A percentile compares a stretch with the other conserved stretches of the same genome.
phyloP scores from a whole-genome alignment of 2,888 invertebrate genomes.

The Homarus gammarus region DNA sequence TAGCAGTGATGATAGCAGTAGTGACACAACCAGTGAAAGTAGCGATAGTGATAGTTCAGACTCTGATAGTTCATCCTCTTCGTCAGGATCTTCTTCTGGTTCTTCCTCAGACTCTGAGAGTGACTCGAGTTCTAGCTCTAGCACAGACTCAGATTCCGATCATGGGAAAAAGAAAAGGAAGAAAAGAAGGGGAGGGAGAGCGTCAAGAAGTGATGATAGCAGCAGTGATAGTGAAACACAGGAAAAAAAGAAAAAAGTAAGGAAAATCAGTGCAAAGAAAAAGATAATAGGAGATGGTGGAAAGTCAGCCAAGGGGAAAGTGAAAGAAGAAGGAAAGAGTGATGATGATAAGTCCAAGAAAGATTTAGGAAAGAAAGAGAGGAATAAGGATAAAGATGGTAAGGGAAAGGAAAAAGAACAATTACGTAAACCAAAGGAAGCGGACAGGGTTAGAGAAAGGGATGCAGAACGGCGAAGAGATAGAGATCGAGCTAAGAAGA shows the following conservation, averaged over 20 bases:
- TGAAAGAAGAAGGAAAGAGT: constrained; percentile 30
- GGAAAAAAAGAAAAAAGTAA: constrained; percentile 39
- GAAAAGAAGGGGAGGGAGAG: constrained; percentile 44
- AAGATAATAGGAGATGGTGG: background rate
- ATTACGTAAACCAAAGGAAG: constrained; percentile 19
- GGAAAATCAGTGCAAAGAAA: constrained; percentile 17
- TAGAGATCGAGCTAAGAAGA: constrained; percentile 36
- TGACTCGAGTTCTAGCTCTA: constrained; percentile 54
- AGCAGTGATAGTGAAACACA: constrained; percentile 61
- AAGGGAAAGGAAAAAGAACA: constrained; percentile 40
- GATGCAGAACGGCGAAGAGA: constrained; percentile 20
- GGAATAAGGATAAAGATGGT: constrained; percentile 33
- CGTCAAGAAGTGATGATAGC: constrained; percentile 39
- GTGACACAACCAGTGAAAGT: constrained; percentile 42
- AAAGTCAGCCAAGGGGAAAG: constrained; percentile 9
- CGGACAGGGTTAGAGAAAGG: constrained; percentile 41
- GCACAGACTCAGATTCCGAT: constrained; percentile 55
- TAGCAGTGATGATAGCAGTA: constrained; percentile 57
- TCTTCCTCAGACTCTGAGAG: constrained; percentile 62
- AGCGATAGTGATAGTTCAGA: constrained; percentile 64
- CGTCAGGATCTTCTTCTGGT: constrained; percentile 63
- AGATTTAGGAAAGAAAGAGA: constrained; percentile 21
- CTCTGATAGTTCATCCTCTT: constrained; percentile 59
- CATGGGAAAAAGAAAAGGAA: constrained; percentile 11
- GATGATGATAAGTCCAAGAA: constrained; percentile 50